Evolutionary conservation across 2,797 vertebrate species (phyloP), one percentile per base, ranked within the genome.

Genomic region (Argyrosomus regius): DNA sequence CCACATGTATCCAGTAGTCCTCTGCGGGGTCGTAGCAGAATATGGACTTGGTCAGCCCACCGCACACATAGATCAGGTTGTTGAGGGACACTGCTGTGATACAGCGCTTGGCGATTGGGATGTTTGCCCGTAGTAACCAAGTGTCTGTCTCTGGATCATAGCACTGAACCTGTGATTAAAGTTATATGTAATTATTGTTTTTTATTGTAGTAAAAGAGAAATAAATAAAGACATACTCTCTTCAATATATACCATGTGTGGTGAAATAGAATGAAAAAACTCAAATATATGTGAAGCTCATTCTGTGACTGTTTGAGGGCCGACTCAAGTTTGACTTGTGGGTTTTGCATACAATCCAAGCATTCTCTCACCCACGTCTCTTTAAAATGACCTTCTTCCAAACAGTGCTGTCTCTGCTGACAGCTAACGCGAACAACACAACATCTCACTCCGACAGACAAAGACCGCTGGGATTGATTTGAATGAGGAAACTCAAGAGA

Each of bases 1-100:
- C 97, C 70, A 99, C 97, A 0, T 97, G 97, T 90, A 99, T 98
- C 98, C 98, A 99, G 94, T 97, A 98, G 94, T 99, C 98, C 89
- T 98, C 97, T 26, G 87, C 78, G 0, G 98, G 98, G 88, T 99
- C 98, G 2, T 99, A 99, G 93, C 98, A 99, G 93, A 97, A 99
- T 83, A 99, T 97, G 45, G 96, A 96, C 91, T 98, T 98, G 85
- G 97, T 99, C 81, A 99, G 96, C 12, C 98, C 98, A 0, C 98
- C 98, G 13, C 97, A 97, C 72, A 99, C 97, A 0, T 99, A 99
- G 88, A 99, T 96, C 84, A 99, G 82, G 84, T 98, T 98, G 94
- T 97, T 99, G 54, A 99, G 93, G 81, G 98, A 98, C 72, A 99
- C 98, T 0, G 98, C 98, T 0, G 98, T 98, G 91, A 99, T 99